These are phyloP conservation scores for Corticium candelabrum DNA, from an alignment of 37 sponge, comb jelly and placozoan genomes.

Conservation along the genomic window DNA sequence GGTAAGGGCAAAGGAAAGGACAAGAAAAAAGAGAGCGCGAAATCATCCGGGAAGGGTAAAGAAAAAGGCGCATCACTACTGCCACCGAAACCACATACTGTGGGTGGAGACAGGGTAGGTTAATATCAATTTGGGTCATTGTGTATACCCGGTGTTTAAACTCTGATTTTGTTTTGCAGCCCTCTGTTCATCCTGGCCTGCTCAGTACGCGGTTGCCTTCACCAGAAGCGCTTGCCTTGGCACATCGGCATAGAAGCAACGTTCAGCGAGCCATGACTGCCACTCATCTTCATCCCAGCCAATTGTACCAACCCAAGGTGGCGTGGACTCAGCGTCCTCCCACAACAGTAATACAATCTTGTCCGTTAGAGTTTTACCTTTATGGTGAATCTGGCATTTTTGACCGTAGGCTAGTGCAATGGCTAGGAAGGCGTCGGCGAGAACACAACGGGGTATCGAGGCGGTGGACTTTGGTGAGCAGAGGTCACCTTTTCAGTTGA, in stretches of 20 bases:
- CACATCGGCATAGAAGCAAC: neutral
- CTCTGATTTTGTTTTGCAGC: no score
- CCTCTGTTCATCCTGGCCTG: no score
- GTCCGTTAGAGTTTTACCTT: no score
- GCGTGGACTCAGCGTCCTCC: neutral
- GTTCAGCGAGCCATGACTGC: neutral
- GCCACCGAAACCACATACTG: neutral
- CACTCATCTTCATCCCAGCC: neutral
- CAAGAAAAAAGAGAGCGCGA: conserved; percentile 24
- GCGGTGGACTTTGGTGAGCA: conserved; percentile 64
- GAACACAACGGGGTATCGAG: conserved; percentile 49
- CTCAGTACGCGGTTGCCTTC: neutral
- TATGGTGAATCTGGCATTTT: no score
- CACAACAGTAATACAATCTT: neutral
- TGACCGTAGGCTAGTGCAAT: conserved; percentile 31
- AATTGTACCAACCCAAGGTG: neutral
- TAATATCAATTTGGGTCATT: no score
- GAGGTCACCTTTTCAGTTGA: conserved; percentile 67
- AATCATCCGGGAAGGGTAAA: conserved; percentile 33
- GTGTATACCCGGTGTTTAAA: no score
- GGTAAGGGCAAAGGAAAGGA: conserved; percentile 24
- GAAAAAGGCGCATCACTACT: conserved; percentile 8
- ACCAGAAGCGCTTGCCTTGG: neutral
- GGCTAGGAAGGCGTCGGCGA: conserved; percentile 17
- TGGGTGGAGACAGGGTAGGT: no score